Evolutionary conservation across 2,113 vertebrate species (phyloP).

Genomic region (Clarias gariepinus): DNA sequence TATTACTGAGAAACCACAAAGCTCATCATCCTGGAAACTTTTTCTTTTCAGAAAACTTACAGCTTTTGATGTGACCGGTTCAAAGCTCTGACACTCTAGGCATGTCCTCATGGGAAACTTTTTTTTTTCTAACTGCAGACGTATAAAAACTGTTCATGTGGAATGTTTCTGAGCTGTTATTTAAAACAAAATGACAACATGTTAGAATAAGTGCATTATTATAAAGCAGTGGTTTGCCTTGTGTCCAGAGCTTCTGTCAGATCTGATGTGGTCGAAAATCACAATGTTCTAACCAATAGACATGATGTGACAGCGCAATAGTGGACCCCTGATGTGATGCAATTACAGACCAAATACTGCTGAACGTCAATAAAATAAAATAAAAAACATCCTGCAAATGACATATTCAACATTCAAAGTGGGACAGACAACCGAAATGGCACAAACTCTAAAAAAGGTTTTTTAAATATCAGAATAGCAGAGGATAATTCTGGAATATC

Average conservation of each 20-base stretch:
- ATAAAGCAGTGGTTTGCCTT: not conserved
- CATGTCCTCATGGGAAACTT: not conserved
- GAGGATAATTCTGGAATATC: not conserved
- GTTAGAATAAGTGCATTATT: not conserved
- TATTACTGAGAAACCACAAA: constrained; percentile 3
- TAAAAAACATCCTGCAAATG: not conserved
- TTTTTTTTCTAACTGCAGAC: too few relatives aligned
- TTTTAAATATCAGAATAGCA: not conserved
- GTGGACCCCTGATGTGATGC: not conserved
- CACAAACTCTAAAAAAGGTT: not conserved
- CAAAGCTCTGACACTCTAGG: not conserved
- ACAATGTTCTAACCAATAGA: not conserved
- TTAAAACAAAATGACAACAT: not conserved
- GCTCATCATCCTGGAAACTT: not conserved
- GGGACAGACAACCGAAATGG: not conserved
- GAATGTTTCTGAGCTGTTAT: not conserved
- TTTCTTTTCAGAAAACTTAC: not conserved
- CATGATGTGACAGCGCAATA: not conserved
- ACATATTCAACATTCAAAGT: not conserved
- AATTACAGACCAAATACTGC: not conserved
- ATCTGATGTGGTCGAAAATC: not conserved
- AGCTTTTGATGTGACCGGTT: not conserved
- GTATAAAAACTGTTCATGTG: not conserved
- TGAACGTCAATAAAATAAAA: not conserved
- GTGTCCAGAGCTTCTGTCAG: not conserved